Conservation (phyloP, 2,113 vertebrate genomes). For the Limnothrissa miodon region DNA sequence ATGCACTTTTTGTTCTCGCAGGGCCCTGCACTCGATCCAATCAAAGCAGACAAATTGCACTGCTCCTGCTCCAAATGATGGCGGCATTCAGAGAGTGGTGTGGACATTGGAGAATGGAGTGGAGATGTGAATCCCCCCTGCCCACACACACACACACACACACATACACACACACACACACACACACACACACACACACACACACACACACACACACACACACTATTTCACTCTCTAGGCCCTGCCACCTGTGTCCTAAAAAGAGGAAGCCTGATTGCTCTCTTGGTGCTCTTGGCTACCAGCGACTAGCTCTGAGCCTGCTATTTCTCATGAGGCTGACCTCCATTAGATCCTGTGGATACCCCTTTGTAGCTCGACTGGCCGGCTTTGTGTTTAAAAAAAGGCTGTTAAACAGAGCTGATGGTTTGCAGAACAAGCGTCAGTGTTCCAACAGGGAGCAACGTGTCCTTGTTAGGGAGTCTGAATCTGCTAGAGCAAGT, state of each 20-base stretch:
- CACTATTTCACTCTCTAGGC: background rate
- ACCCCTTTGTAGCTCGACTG: background rate
- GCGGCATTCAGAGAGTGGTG: slow-evolving; percentile 52
- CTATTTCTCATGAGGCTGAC: slow-evolving; percentile 1
- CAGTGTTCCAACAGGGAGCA: background rate
- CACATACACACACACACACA: too few relatives aligned
- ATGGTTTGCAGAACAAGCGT: background rate
- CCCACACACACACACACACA: too few relatives aligned
- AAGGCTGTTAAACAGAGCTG: background rate
- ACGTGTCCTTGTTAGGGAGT: background rate
- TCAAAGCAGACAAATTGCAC: slow-evolving; percentile 67
- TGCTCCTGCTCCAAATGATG: slow-evolving; percentile 60
- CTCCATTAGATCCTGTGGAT: background rate
- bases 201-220: too few relatives aligned
- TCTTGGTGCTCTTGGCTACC: background rate
- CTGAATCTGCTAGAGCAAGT: background rate
- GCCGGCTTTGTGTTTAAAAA: background rate
- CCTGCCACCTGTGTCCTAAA: slow-evolving; percentile 8
- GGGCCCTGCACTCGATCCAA: slow-evolving; percentile 57
- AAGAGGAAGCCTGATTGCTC: background rate
- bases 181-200: too few relatives aligned
- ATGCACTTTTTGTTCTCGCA: slow-evolving; percentile 63
- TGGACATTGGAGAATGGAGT: slow-evolving; percentile 55
- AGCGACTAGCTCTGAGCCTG: background rate
- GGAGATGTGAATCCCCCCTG: slow-evolving; percentile 3